phyloP scores from a whole-genome alignment of 2,888 invertebrate species.

The Polietes domitor region DNA sequence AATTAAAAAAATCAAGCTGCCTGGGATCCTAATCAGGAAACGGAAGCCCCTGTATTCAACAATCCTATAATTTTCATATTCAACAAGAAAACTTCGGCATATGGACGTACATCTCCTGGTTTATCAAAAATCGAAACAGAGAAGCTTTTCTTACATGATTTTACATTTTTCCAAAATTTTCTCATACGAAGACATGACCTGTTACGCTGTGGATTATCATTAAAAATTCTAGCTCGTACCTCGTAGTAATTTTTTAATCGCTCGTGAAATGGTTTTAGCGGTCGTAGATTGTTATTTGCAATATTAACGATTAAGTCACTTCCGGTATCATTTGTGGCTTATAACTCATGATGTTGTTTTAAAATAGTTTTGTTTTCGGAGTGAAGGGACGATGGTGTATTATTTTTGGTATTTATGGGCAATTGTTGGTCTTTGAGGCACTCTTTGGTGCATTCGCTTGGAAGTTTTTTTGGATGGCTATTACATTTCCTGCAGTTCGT shows the following conservation, averaged over 20 bases:
- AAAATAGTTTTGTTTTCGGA: too few relatives aligned
- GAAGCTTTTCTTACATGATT: constrained; percentile 6
- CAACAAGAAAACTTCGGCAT: constrained; percentile 44
- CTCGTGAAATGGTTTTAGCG: constrained; percentile 34
- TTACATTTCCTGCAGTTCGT: constrained; percentile 8
- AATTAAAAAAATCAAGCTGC: constrained; percentile 26
- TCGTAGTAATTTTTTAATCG: constrained; percentile 31
- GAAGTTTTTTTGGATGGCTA: not conserved
- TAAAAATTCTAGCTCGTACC: constrained; percentile 39
- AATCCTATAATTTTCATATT: constrained; percentile 33
- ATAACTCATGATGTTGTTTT: too few relatives aligned
- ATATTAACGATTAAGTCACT: too few relatives aligned
- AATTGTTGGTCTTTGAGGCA: not conserved
- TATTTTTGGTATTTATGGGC: not conserved
- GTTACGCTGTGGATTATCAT: not conserved
- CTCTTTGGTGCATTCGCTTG: not conserved
- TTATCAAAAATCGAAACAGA: constrained; percentile 1
- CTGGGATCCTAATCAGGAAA: too few relatives aligned
- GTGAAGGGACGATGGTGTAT: too few relatives aligned
- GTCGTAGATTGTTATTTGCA: too few relatives aligned
- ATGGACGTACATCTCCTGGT: constrained; percentile 52
- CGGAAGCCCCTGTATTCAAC: constrained; percentile 42
- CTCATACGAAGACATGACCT: constrained; percentile 8
- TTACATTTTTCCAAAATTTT: constrained; percentile 37
- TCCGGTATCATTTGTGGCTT: too few relatives aligned